phyloP scores from a whole-genome alignment of 1,140 invertebrate genomes.

The Lasioglossum albipes region DNA sequence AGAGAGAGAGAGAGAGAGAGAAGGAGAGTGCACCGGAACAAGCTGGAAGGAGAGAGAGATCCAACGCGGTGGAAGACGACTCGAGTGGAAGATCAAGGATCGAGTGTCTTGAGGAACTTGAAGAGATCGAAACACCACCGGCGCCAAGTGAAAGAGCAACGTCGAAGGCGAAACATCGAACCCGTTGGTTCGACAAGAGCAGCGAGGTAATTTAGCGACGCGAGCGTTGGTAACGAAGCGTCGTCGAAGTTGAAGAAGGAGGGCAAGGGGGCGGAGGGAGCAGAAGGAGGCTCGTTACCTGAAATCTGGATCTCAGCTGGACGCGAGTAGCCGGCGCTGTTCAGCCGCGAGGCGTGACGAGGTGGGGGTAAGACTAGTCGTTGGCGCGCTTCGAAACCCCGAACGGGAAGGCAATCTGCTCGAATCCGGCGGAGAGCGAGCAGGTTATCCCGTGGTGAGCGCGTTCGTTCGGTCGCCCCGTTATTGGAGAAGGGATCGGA shows the following conservation, averaged over 20 bases:
- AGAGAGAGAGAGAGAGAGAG: no score
- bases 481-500: slow-evolving; percentile 51
- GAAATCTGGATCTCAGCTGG: slow-evolving; percentile 77
- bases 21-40: no score
- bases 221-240: no score
- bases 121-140: no score
- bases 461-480: slow-evolving; percentile 34
- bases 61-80: no score
- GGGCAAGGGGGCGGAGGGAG: neutral
- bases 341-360: slow-evolving; percentile 25
- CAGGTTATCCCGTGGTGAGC: slow-evolving; percentile 64
- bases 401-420: slow-evolving; percentile 79
- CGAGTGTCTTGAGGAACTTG: no score
- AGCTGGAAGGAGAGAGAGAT: no score
- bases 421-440: slow-evolving; percentile 79
- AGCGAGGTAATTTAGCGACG: no score
- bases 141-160: no score
- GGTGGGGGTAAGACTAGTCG: slow-evolving; percentile 76
- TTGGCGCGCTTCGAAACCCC: slow-evolving; percentile 77
- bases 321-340: slow-evolving; percentile 25
- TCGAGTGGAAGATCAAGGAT: no score
- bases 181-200: no score
- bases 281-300: slow-evolving; percentile 42
- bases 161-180: no score
- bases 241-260: slow-evolving; percentile 9